Conservation (phyloP, 2,113 vertebrate species). For the Vidua chalybeata region DNA sequence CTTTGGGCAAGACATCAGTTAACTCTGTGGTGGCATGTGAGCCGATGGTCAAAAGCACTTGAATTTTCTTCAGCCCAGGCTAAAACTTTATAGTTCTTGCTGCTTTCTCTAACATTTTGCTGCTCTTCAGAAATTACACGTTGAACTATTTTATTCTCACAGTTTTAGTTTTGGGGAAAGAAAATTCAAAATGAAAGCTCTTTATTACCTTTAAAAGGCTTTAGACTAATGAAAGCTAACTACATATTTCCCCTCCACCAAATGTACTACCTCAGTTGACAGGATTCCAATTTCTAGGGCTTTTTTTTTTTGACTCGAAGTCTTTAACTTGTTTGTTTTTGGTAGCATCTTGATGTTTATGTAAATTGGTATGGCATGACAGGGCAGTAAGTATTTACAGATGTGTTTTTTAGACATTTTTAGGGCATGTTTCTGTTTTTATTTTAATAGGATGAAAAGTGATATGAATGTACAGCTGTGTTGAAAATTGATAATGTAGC, state of each 20-base stretch:
- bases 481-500: constrained; percentile 69
- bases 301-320: constrained; percentile 59
- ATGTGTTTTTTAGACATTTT: constrained; percentile 41
- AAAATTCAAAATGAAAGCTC: neutral
- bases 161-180: constrained; percentile 18
- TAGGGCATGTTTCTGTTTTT: constrained; percentile 65
- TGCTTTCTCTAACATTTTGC: constrained; percentile 49
- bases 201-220: neutral
- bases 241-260: neutral
- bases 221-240: constrained; percentile 17
- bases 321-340: constrained; percentile 71
- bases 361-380: constrained; percentile 58
- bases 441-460: constrained; percentile 61
- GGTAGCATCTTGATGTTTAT: constrained; percentile 62
- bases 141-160: constrained; percentile 12
- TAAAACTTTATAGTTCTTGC: constrained; percentile 32
- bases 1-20: neutral
- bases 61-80: constrained; percentile 29
- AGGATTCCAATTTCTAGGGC: constrained; percentile 71
- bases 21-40: neutral
- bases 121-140: constrained; percentile 34
- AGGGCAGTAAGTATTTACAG: constrained; percentile 37
- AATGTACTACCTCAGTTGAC: constrained; percentile 82
- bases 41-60: neutral
- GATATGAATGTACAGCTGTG: constrained; percentile 68